Conservation (phyloP, 2,888 invertebrate genomes). For the Leistus spinibarbis region DNA sequence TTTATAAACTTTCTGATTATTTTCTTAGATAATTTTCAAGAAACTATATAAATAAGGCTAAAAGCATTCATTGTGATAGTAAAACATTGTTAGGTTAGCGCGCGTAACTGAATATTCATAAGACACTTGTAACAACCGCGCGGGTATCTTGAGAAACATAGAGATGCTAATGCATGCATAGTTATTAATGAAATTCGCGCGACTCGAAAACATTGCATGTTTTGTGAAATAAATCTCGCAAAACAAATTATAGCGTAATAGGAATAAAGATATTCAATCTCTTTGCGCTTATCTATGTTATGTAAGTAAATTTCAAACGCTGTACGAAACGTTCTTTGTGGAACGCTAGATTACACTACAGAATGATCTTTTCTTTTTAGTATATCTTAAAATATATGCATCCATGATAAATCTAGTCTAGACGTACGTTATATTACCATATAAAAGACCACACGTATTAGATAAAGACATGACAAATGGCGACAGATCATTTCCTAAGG, state of each 20-base stretch:
- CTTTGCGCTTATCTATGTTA: neutral
- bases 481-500: neutral
- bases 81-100: neutral
- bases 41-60: neutral
- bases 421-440: conserved; percentile 2
- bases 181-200: neutral
- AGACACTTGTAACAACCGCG: neutral
- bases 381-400: neutral
- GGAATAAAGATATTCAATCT: neutral
- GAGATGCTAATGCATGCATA: neutral
- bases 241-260: neutral
- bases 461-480: conserved; percentile 20
- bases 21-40: too few relatives aligned
- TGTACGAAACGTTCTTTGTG: too few relatives aligned
- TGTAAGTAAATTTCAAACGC: too few relatives aligned
- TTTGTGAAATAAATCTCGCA: neutral
- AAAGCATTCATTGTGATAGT: neutral
- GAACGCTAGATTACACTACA: neutral
- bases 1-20: too few relatives aligned
- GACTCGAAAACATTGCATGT: neutral
- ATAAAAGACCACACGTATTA: conserved; percentile 15
- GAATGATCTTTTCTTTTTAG: neutral
- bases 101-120: neutral
- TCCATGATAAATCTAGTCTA: conserved; percentile 12
- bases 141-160: neutral